These are phyloP conservation scores for Trogon surrucura DNA, from an alignment of 2,113 vertebrate species.

Conservation along the genomic window DNA sequence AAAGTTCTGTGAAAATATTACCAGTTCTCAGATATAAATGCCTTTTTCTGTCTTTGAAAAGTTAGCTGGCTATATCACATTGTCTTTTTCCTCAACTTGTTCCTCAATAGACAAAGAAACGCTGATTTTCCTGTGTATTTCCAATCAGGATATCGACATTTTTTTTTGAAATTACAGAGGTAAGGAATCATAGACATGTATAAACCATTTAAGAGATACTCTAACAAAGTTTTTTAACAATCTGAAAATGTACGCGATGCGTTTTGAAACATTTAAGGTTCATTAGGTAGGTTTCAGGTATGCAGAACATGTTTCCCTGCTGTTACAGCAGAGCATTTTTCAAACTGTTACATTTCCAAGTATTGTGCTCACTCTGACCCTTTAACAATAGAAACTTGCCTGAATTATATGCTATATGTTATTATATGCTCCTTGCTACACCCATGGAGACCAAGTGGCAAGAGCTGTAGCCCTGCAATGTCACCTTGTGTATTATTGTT, in stretches of 20 bases:
- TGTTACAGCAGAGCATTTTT: background rate
- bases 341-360: background rate
- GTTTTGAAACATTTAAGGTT: background rate
- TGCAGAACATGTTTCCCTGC: background rate
- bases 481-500: background rate
- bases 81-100: background rate
- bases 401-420: background rate
- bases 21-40: background rate
- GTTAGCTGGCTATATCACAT: background rate
- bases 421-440: background rate
- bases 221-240: background rate
- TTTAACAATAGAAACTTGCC: background rate
- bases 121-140: background rate
- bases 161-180: background rate
- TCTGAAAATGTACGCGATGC: fast-evolving
- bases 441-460: background rate
- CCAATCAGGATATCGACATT: background rate
- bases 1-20: background rate
- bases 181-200: background rate
- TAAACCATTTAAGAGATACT: background rate
- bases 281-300: background rate
- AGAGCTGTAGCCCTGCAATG: background rate
- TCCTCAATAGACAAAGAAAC: background rate
- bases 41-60: background rate
- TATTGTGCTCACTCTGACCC: background rate